phyloP scores from a whole-genome alignment of 2,888 invertebrate species.

The Cephonodes hylas region DNA sequence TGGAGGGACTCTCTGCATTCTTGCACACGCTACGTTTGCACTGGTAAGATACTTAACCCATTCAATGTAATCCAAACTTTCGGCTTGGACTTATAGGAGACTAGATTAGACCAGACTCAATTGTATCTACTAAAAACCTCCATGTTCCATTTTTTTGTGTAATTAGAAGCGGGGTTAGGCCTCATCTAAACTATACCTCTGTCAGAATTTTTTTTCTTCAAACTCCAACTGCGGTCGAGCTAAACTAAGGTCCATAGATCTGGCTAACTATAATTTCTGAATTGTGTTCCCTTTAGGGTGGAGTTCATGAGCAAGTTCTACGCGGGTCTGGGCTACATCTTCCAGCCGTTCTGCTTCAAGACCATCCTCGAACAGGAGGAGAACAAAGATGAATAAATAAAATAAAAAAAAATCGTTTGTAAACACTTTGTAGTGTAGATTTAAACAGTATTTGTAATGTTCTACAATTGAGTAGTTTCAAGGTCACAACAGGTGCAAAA shows the following conservation, averaged over 20 bases:
- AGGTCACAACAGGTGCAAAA: slow-evolving; percentile 61
- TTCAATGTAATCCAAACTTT: too few species aligned
- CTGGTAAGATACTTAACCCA: slow-evolving; percentile 82
- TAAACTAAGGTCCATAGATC: too few species aligned
- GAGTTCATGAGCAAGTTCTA: slow-evolving; percentile 99
- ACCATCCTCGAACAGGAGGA: slow-evolving; percentile 83
- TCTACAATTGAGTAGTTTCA: slow-evolving; percentile 29
- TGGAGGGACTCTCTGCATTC: slow-evolving; percentile 99
- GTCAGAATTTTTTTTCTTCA: too few species aligned
- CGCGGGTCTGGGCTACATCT: slow-evolving; percentile 89
- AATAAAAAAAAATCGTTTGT: slow-evolving; percentile 5
- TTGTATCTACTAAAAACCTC: too few species aligned
- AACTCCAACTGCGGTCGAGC: too few species aligned
- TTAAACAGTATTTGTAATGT: slow-evolving; percentile 52
- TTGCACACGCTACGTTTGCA: slow-evolving; percentile 98
- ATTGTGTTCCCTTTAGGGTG: slow-evolving; percentile 82
- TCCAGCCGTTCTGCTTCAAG: slow-evolving; percentile 93
- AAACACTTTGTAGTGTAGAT: slow-evolving; percentile 45
- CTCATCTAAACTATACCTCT: too few species aligned
- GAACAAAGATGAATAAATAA: slow-evolving; percentile 60
- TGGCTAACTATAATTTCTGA: too few species aligned
- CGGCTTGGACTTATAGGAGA: too few species aligned
- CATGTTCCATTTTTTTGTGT: too few species aligned
- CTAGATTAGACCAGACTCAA: too few species aligned
- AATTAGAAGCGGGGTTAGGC: too few species aligned